Base-by-base conservation (phyloP, 2,113 vertebrate species). In the Nansenia antarctica region DNA sequence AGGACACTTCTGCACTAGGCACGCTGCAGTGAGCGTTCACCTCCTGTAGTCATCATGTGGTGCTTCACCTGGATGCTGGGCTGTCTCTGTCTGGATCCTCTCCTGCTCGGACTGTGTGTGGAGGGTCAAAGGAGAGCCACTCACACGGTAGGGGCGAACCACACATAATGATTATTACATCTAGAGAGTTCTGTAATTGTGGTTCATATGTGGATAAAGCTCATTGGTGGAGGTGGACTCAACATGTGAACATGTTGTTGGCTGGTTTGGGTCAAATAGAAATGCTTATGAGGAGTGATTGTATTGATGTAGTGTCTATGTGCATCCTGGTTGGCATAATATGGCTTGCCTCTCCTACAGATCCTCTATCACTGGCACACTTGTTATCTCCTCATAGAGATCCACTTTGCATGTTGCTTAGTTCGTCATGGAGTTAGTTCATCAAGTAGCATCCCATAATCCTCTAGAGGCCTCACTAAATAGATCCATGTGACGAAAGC, bases 31-130 rank as follows among this genome's bases (percentile, higher is more conserved):
- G 59, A 64, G 31, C 15, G 72, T 71, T 45, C 61, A 69, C 74
- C 67, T 54, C 34, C 75, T 74, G 53, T 34, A 76, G 69, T 49
- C 71, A 87, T 86, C 84, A 75, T 73, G 76, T 65, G 64, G 42
- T n/a, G 14, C 35, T 77, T 79, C 62, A 71, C 61, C 42, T 68
- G 70, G 37, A 67, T 74, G 64, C 52, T 83, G 53, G 47, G 62
- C 76, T 80, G 57, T 59, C 47, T 77, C 32, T 71, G 53, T 45
- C 78, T 81, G 47, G 70, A 74, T 20, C 45, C 83, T 35, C 62
- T 85, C 62, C 53, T 75, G 39, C 27, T 78, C 34, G 70, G 72
- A 37, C 70, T 71, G 32, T 27, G 57, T 62, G 74, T 76, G 61
- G 74, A 80, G 27, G 78, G 76, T 53, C 72, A 77, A 57, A 26